A percentile compares a stretch with the other conserved stretches of the same genome.
These are phyloP conservation scores for Phortica variegata DNA, from an alignment of 1,140 invertebrate genomes.

Conservation along the genomic window DNA sequence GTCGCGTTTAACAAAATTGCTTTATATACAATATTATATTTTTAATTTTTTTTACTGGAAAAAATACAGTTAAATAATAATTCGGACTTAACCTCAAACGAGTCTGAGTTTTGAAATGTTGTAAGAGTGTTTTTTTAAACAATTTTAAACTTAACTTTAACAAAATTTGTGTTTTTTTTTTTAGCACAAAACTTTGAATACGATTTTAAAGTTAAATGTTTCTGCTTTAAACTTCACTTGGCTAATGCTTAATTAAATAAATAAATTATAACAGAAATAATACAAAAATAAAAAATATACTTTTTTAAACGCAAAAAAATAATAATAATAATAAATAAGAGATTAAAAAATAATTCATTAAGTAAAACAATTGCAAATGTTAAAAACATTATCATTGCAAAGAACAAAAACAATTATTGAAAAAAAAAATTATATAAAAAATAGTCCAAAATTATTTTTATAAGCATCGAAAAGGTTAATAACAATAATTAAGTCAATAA, in stretches of 20 bases:
- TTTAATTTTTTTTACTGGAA: too few relatives aligned
- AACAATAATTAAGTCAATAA: constrained; percentile 4
- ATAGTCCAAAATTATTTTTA: too few relatives aligned
- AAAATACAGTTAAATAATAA: too few relatives aligned
- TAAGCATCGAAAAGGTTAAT: too few relatives aligned
- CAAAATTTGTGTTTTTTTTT: too few relatives aligned
- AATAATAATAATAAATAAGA: too few relatives aligned
- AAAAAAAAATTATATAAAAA: not conserved
- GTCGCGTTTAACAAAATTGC: not conserved
- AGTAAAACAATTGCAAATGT: constrained; percentile 6
- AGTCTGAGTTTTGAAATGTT: too few relatives aligned
- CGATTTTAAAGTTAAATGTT: constrained; percentile 38
- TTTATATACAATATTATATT: too few relatives aligned
- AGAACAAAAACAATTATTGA: not conserved
- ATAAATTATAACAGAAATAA: constrained; percentile 11
- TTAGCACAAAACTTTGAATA: constrained; percentile 49
- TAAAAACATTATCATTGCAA: not conserved
- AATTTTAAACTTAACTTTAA: too few relatives aligned
- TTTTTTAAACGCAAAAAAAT: too few relatives aligned
- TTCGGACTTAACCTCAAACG: too few relatives aligned
- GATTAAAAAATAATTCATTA: constrained; percentile 21
- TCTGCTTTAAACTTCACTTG: constrained; percentile 27
- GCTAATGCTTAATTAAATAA: constrained; percentile 30
- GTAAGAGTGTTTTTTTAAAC: too few relatives aligned
- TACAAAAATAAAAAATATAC: constrained; percentile 14